Conservation (phyloP, 2,113 vertebrate species). For the Pollimyrus isidori region DNA sequence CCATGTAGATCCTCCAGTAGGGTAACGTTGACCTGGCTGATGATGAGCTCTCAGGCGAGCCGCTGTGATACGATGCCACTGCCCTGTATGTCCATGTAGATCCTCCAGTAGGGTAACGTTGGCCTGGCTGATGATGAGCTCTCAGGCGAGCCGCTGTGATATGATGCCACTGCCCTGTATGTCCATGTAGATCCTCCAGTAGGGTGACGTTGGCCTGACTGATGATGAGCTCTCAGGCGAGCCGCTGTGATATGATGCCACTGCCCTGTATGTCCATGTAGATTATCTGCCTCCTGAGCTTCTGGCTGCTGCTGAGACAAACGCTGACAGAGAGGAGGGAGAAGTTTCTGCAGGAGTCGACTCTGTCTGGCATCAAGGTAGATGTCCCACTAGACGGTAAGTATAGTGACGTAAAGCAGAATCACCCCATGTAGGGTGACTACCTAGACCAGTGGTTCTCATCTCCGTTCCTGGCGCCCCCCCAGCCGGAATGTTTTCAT, state of each 20-base stretch:
- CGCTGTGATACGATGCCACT: no score
- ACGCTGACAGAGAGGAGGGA: conserved; percentile 80
- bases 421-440: background rate
- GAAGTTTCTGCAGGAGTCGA: conserved; percentile 60
- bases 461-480: no score
- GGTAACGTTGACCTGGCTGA: no score
- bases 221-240: background rate
- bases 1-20: conserved; percentile 58
- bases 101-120: no score
- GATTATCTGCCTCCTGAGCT: conserved; percentile 88
- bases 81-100: no score
- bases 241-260: background rate
- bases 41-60: no score
- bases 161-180: background rate
- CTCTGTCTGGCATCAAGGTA: conserved; percentile 78
- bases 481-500: no score
- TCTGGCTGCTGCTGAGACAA: conserved; percentile 93
- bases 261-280: conserved; percentile 45
- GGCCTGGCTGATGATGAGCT: no score
- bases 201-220: conserved; percentile 30
- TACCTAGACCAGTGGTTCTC: no score
- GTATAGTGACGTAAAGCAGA: background rate
- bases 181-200: conserved; percentile 69
- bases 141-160: no score
- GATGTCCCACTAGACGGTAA: conserved; percentile 37